Conservation (phyloP, 2,888 invertebrate species). For the Ypsolopha sequella region DNA sequence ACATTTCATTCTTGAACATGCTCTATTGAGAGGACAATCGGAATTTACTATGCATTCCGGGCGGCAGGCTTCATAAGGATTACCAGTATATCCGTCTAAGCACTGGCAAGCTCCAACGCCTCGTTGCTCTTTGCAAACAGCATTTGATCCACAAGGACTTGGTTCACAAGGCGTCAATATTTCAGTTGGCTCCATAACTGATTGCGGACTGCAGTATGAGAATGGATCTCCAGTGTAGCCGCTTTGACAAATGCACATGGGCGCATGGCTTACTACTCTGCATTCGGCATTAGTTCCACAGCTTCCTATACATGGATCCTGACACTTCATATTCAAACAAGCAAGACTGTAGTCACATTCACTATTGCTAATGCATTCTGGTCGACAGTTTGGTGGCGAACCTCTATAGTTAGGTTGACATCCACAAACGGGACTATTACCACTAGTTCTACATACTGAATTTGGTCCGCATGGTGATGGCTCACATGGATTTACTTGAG, state of each 20-base stretch:
- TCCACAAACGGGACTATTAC: constrained; percentile 79
- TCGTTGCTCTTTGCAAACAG: constrained; percentile 71
- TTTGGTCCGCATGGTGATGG: constrained; percentile 86
- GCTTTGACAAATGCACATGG: constrained; percentile 76
- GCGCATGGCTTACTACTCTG: constrained; percentile 80
- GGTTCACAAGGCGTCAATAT: constrained; percentile 73
- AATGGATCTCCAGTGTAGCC: constrained; percentile 86
- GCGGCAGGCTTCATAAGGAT: constrained; percentile 83
- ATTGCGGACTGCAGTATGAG: constrained; percentile 67
- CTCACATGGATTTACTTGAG: constrained; percentile 68
- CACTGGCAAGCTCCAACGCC: constrained; percentile 78
- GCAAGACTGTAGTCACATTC: constrained; percentile 80
- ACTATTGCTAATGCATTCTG: constrained; percentile 83
- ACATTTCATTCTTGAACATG: constrained; percentile 81
- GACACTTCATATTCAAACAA: constrained; percentile 82
- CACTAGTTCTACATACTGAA: constrained; percentile 76
- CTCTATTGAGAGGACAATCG: constrained; percentile 78
- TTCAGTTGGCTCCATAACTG: constrained; percentile 41
- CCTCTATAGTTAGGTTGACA: constrained; percentile 78
- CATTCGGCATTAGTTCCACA: constrained; percentile 84
- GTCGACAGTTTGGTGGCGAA: constrained; percentile 81
- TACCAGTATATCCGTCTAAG: constrained; percentile 74
- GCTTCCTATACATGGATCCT: constrained; percentile 78
- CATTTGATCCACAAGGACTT: constrained; percentile 75
- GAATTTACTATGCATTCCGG: constrained; percentile 81